phyloP scores from a whole-genome alignment of 1,140 invertebrate species.

The Heliconius congener region DNA sequence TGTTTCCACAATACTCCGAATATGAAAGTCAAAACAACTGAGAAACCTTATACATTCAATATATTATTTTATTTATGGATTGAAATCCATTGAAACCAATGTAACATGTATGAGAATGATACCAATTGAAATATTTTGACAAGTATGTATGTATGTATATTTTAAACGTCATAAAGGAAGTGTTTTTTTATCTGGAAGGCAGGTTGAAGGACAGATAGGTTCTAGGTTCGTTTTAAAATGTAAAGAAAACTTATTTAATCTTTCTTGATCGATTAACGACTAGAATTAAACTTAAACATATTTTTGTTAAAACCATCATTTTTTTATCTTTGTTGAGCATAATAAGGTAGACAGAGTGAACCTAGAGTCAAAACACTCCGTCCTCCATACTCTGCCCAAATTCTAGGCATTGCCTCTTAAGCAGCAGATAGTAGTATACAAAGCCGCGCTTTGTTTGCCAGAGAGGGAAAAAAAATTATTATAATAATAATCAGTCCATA shows the following conservation, averaged over 20 bases:
- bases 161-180: not conserved
- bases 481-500: not conserved
- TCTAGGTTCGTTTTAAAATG: not conserved
- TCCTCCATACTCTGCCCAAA: too few relatives aligned
- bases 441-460: too few relatives aligned
- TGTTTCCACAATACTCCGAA: not conserved
- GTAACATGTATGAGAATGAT: slow-evolving; percentile 7
- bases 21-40: slow-evolving; percentile 9
- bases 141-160: not conserved
- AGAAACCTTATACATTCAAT: slow-evolving; percentile 3
- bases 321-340: too few relatives aligned
- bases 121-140: slow-evolving; percentile 10
- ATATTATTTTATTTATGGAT: slow-evolving; percentile 16
- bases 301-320: too few relatives aligned
- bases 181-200: not conserved
- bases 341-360: too few relatives aligned
- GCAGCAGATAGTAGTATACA: too few relatives aligned
- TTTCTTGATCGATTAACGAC: not conserved
- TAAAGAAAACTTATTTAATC: not conserved
- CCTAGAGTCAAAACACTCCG: too few relatives aligned
- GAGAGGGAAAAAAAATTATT: too few relatives aligned
- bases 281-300: too few relatives aligned
- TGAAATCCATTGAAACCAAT: slow-evolving; percentile 6
- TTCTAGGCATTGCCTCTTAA: too few relatives aligned
- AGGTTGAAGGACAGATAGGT: not conserved